phyloP scores from a whole-genome alignment of 1,140 invertebrate species.

The Aethina tumida region DNA sequence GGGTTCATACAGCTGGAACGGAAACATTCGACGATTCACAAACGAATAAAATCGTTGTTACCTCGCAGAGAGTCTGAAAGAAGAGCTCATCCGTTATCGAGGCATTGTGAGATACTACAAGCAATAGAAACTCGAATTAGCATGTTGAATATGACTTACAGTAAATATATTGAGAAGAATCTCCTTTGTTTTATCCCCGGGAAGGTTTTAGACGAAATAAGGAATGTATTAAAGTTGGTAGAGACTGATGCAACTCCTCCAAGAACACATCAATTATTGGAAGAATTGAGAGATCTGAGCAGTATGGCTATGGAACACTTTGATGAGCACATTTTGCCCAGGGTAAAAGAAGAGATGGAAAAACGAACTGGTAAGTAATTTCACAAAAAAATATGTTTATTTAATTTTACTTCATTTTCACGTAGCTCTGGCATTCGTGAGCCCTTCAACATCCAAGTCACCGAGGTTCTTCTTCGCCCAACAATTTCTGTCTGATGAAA shows the following conservation, averaged over 20 bases:
- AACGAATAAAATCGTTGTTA: slow-evolving; percentile 69
- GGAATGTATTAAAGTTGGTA: slow-evolving; percentile 58
- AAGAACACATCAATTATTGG: slow-evolving; percentile 73
- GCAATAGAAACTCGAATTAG: slow-evolving; percentile 85
- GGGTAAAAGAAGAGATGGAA: slow-evolving; percentile 30
- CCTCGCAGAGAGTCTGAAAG: slow-evolving; percentile 83
- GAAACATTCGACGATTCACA: slow-evolving; percentile 62
- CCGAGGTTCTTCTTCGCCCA: slow-evolving; percentile 20
- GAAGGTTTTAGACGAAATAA: slow-evolving; percentile 85
- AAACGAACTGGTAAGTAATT: slow-evolving; percentile 12
- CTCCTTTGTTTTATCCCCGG: slow-evolving; percentile 90
- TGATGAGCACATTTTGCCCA: slow-evolving; percentile 77
- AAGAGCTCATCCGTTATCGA: slow-evolving; percentile 67
- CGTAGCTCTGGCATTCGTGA: background rate
- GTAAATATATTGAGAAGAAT: slow-evolving; percentile 71
- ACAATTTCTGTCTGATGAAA: slow-evolving; percentile 18
- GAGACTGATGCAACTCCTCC: slow-evolving; percentile 56
- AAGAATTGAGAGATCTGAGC: slow-evolving; percentile 82
- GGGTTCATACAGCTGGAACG: slow-evolving; percentile 73
- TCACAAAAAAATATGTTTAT: background rate
- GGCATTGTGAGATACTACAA: slow-evolving; percentile 81
- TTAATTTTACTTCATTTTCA: slow-evolving; percentile 7
- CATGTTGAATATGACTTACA: slow-evolving; percentile 86
- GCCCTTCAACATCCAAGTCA: slow-evolving; percentile 13
- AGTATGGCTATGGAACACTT: slow-evolving; percentile 97